Percentiles rank a stretch among this genome's conserved stretches.
phyloP scores from a whole-genome alignment of 2,797 vertebrate species.

The Momotus momota region DNA sequence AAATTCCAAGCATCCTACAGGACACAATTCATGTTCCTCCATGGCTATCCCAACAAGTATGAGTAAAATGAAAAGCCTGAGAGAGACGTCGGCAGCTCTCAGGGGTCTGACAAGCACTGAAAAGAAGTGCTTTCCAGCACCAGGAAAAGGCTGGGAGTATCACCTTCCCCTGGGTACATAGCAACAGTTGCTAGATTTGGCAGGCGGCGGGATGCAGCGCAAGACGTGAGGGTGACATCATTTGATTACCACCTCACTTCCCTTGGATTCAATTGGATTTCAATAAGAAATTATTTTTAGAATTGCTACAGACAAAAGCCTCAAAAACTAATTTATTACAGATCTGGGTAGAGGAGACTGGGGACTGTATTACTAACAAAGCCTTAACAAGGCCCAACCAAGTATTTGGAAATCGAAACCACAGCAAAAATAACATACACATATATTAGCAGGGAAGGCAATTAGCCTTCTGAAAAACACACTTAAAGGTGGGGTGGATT shows the following conservation, averaged over 20 bases:
- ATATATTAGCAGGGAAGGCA: not conserved
- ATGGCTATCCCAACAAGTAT: not conserved
- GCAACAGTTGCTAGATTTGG: conserved; percentile 68
- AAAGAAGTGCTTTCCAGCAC: conserved; percentile 22
- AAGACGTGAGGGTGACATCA: conserved; percentile 58
- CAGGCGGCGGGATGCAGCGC: not conserved
- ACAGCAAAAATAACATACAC: not conserved
- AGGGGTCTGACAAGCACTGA: not conserved
- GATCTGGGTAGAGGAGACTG: not conserved
- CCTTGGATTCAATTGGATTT: conserved; percentile 16
- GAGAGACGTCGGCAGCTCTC: not conserved
- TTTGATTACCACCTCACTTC: conserved; percentile 60
- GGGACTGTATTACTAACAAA: conserved; percentile 14
- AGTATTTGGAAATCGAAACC: not conserved
- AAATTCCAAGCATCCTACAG: not conserved
- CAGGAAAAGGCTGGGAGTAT: conserved; percentile 16
- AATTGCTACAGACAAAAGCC: conserved; percentile 30
- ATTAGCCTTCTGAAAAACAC: not conserved
- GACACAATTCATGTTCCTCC: not conserved
- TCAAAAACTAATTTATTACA: conserved; percentile 15
- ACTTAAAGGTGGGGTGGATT: not conserved
- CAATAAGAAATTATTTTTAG: conserved; percentile 63
- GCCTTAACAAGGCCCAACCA: not conserved
- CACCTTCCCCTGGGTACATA: conserved; percentile 56
- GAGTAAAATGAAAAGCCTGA: not conserved